Evolutionary conservation across 2,888 invertebrate species (phyloP), one percentile per base, ranked within the genome.

Genomic region (Tigriopus californicus): DNA sequence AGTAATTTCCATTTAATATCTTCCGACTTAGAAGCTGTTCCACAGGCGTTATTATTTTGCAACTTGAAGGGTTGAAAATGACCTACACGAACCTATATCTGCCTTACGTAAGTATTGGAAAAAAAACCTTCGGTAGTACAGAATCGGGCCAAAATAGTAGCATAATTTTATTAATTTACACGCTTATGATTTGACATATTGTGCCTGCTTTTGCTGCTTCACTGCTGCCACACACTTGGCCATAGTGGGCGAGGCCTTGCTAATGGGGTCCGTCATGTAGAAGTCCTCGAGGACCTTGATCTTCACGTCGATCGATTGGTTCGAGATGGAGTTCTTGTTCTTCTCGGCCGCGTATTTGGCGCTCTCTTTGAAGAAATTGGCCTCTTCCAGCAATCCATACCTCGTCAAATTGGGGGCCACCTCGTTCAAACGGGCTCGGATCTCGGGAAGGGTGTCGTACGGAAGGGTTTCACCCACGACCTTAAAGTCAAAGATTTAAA

Each of bases 221-320:
- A 83, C 88, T 13, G 95, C 94, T 67, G 88, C 83, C 64, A 95
- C 83, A 73, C 95, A 97, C 73, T 94, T 94, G 55, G 97, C 94
- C 98, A 98, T 98, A 55, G 95, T 97, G 63, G 87, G 85, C 4
- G 97, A 98, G 40, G 97, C 91, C 69, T 97, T 79, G 64, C 91
- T 90, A 68, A 98, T 89, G 6, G 86, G 76, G 73, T 98, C 92
- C 12, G 98, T 98, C 92, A 97, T 95, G 69, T 76, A 79, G 69
- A 76, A 79, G 67, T 79, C 78, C 72, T 86, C 83, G 62, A 98
- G 75, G 61, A 79, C 76, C 70, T 82, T 83, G 66, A 84, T 77
- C 66, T 81, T 79, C 2, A 88, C 78, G 66, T 83, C 82, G 60
- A 94, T 67, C 0, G 78, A 76, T 18, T 18, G n/a, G 11, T 56